Percentiles rank a stretch among this genome's conserved stretches.
Evolutionary conservation across 1,140 invertebrate genomes (phyloP).

Genomic region (Chironomus striatipennis): DNA sequence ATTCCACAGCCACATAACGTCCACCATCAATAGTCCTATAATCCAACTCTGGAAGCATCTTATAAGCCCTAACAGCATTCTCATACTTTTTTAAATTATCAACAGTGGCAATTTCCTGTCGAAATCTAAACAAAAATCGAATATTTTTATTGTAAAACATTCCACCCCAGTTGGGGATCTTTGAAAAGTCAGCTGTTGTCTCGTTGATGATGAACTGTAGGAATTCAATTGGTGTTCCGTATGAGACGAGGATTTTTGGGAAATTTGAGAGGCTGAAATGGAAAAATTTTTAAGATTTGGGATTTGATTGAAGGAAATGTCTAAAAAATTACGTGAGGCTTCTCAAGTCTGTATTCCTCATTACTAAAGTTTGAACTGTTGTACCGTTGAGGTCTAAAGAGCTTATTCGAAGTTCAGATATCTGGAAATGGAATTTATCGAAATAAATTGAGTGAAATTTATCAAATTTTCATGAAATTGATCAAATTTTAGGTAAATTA

Average conservation of each 20-base stretch:
- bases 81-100: neutral
- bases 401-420: neutral
- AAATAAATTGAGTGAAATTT: no score
- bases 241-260: conserved; percentile 9
- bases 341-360: neutral
- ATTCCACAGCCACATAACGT: neutral
- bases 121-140: neutral
- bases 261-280: neutral
- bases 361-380: neutral
- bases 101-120: neutral
- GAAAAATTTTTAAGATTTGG: neutral
- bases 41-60: neutral
- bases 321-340: neutral
- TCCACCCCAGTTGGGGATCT: neutral
- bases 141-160: conserved; percentile 17
- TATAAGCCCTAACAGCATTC: neutral
- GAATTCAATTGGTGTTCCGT: neutral
- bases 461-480: no score
- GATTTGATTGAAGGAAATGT: neutral
- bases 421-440: neutral
- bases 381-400: neutral
- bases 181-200: neutral
- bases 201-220: neutral
- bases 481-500: no score
- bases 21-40: neutral